phyloP scores from a whole-genome alignment of 2,797 vertebrate species.

The Podarcis siculus region DNA sequence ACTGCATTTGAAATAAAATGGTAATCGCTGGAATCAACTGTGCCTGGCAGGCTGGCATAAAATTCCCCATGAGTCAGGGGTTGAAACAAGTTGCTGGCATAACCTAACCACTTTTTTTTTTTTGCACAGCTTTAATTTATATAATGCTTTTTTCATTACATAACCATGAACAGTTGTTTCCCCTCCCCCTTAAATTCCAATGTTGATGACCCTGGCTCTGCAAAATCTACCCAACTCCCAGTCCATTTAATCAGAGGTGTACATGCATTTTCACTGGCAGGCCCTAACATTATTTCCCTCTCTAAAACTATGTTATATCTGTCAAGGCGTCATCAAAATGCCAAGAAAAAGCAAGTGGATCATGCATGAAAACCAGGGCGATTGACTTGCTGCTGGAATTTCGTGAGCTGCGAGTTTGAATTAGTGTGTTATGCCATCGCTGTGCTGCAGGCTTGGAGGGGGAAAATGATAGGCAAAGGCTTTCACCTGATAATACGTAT shows the following conservation, averaged over 20 bases:
- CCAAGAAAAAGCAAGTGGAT: constrained; percentile 5
- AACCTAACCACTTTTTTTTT: neutral
- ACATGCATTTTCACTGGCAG: neutral
- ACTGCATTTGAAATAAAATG: too few species aligned
- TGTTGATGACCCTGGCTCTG: neutral
- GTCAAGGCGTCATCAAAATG: constrained; percentile 14
- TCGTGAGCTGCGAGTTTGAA: neutral
- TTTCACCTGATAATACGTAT: neutral
- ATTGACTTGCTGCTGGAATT: neutral
- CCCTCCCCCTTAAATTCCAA: neutral
- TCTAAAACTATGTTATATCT: constrained; percentile 16
- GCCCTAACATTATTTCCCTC: neutral
- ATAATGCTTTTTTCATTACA: neutral
- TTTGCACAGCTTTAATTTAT: neutral
- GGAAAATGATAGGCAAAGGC: neutral
- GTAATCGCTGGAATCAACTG: neutral
- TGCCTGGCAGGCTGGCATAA: neutral
- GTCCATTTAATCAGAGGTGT: neutral
- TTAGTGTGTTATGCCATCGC: neutral
- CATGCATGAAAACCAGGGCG: neutral
- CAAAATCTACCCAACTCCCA: neutral
- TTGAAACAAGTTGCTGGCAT: neutral
- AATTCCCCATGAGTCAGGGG: neutral
- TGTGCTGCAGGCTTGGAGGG: neutral
- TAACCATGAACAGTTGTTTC: neutral